These are phyloP conservation scores for Lacerta bilineata DNA, from an alignment of 2,797 vertebrate genomes.

Conservation along the genomic window DNA sequence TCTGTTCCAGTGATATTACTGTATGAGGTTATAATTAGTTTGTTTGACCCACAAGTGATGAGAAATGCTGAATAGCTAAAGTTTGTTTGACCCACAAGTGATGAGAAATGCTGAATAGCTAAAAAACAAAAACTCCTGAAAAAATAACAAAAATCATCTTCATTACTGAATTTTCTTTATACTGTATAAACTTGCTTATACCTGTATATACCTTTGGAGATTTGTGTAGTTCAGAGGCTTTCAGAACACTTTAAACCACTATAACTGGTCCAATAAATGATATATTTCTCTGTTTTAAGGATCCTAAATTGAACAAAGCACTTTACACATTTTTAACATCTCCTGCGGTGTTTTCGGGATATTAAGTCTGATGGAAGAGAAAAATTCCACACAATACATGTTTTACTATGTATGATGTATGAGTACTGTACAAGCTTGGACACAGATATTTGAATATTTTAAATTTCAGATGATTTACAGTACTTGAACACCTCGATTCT, in stretches of 20 bases:
- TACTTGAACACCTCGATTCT: conserved; percentile 37
- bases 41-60: neutral
- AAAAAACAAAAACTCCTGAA: neutral
- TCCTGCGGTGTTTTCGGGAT: conserved; percentile 34
- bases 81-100: neutral
- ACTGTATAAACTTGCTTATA: neutral
- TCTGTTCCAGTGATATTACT: neutral
- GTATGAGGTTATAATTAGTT: neutral
- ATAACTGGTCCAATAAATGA: neutral
- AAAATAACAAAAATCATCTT: neutral
- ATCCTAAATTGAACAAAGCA: conserved; percentile 5
- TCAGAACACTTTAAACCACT: neutral
- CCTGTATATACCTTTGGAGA: neutral
- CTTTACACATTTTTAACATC: neutral
- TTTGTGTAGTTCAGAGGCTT: neutral
- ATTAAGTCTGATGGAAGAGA: conserved; percentile 13
- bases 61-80: neutral
- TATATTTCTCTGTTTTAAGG: neutral
- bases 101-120: neutral
- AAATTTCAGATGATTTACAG: conserved; percentile 24
- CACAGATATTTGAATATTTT: conserved; percentile 1
- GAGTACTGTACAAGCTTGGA: conserved; percentile 37
- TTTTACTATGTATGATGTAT: neutral
- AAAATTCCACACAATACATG: conserved; percentile 17
- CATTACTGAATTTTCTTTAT: neutral